Conservation (phyloP, 2,888 invertebrate genomes). For the Graphium colonna region DNA sequence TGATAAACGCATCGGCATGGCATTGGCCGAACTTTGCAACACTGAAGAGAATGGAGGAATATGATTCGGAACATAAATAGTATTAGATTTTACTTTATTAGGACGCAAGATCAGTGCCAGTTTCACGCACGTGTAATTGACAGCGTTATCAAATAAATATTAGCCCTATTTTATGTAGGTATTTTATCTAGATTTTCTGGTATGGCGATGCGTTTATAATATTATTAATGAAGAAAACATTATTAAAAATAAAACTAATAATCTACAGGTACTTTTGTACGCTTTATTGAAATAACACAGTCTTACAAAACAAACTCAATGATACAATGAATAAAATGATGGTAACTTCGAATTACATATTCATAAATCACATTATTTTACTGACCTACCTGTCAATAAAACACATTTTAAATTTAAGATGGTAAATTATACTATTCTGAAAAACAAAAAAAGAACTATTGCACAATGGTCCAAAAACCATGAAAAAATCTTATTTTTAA, state of each 20-base stretch:
- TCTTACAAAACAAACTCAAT: constrained; percentile 68
- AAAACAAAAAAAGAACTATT: constrained; percentile 23
- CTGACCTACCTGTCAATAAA: constrained; percentile 48
- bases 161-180: too few relatives aligned
- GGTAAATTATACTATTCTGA: constrained; percentile 17
- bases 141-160: too few relatives aligned
- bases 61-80: too few relatives aligned
- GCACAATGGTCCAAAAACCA: constrained; percentile 23
- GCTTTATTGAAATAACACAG: constrained; percentile 76
- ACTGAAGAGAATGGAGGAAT: too few relatives aligned
- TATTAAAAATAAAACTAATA: constrained; percentile 28
- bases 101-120: too few relatives aligned
- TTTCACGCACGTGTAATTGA: too few relatives aligned
- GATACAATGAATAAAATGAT: constrained; percentile 64
- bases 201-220: too few relatives aligned
- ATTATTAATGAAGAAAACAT: too few relatives aligned
- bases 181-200: too few relatives aligned
- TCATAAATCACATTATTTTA: constrained; percentile 59
- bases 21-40: too few relatives aligned
- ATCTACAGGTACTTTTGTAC: constrained; percentile 53
- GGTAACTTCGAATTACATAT: constrained; percentile 68
- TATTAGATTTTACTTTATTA: too few relatives aligned
- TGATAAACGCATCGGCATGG: too few relatives aligned
- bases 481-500: constrained; percentile 15
- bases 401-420: constrained; percentile 17